Percentiles rank a stretch among this genome's conserved stretches.
Conservation (phyloP, 2,797 vertebrate genomes). For the Galagoides demidoff region DNA sequence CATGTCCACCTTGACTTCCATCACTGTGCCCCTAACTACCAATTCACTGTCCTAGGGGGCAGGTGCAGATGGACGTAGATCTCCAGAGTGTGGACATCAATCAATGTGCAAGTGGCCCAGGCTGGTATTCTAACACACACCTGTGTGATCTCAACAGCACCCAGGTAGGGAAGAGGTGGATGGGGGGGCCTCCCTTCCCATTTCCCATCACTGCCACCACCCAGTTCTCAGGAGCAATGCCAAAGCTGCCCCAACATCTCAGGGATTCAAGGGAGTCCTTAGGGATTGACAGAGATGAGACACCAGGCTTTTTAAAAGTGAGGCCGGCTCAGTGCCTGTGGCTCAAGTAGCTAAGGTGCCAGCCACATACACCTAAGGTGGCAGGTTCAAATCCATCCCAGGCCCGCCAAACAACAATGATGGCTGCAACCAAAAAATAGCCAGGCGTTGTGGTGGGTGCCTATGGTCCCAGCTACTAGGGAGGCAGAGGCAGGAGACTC, state of each 20-base stretch:
- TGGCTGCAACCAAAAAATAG: too few species aligned
- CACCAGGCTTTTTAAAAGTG: background rate
- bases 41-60: conserved; percentile 88
- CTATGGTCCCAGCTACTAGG: too few species aligned
- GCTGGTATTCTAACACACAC: conserved; percentile 95
- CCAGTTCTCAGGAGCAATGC: background rate
- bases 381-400: too few species aligned
- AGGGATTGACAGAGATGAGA: background rate
- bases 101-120: conserved; percentile 90
- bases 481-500: too few species aligned
- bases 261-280: background rate
- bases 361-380: too few species aligned
- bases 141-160: conserved; percentile 96
- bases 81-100: conserved; percentile 92
- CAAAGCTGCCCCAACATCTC: background rate
- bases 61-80: conserved; percentile 94
- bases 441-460: too few species aligned
- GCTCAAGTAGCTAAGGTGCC: too few species aligned
- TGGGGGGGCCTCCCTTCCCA: background rate
- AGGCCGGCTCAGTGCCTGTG: background rate
- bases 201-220: background rate
- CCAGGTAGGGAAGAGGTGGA: conserved; percentile 89
- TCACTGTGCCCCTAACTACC: conserved; percentile 17
- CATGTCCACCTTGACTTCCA: background rate
- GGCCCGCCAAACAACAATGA: too few species aligned